Percentiles rank a stretch among this genome's conserved stretches.
phyloP scores from a whole-genome alignment of 2,797 vertebrate species.

The Hoplostethus mediterraneus region DNA sequence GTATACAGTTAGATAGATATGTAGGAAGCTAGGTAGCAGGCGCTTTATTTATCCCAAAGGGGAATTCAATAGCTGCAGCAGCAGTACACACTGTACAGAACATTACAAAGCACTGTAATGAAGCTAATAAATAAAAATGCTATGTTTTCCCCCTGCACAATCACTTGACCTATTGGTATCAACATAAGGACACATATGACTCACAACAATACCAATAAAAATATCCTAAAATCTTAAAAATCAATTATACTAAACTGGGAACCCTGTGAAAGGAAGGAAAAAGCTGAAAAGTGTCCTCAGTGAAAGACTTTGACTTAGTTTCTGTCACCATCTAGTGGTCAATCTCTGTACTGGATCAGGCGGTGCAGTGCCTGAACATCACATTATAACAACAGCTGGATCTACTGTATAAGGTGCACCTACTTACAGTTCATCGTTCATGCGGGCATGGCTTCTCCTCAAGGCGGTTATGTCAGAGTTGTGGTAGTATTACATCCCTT shows the following conservation, averaged over 20 bases:
- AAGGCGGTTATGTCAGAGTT: conserved; percentile 63
- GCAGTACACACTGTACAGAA: too few relatives aligned
- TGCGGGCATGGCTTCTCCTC: conserved; percentile 63
- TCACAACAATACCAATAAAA: too few relatives aligned
- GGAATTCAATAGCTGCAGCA: too few relatives aligned
- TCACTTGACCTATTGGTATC: too few relatives aligned
- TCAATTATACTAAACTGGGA: background rate
- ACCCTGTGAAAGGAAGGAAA: conserved; percentile 3
- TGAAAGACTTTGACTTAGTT: background rate
- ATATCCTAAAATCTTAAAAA: too few relatives aligned
- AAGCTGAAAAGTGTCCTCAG: background rate
- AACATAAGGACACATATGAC: too few relatives aligned
- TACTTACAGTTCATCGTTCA: background rate
- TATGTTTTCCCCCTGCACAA: too few relatives aligned
- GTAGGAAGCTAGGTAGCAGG: too few relatives aligned
- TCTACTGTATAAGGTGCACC: background rate
- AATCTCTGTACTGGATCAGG: background rate
- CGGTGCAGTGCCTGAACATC: too few relatives aligned
- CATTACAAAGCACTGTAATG: too few relatives aligned
- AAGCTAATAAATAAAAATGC: too few relatives aligned
- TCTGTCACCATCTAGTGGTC: conserved; percentile 60
- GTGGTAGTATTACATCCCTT: conserved; percentile 65
- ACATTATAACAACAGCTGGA: background rate
- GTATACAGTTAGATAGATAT: background rate
- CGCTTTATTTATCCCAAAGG: too few relatives aligned